These are phyloP conservation scores for Scaptomyza flava DNA, from an alignment of 2,888 invertebrate species.

Conservation along the genomic window DNA sequence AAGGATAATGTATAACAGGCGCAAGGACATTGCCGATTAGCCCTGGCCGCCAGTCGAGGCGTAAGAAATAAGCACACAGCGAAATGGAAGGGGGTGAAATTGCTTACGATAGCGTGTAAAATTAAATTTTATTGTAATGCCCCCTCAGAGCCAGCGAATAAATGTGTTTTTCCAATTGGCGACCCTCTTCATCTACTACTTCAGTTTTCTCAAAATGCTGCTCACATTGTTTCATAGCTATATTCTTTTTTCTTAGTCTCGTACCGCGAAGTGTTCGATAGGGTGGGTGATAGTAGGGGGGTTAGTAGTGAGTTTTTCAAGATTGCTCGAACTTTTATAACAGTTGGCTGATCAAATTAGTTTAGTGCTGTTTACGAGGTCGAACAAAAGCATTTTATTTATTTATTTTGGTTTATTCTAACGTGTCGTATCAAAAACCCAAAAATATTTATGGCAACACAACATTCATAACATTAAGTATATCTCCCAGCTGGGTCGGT, in stretches of 20 bases:
- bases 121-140: constrained; percentile 77
- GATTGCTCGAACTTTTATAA: constrained; percentile 55
- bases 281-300: background rate
- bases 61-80: constrained; percentile 31
- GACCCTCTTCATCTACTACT: constrained; percentile 12
- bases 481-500: too few relatives aligned
- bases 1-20: constrained; percentile 72
- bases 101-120: constrained; percentile 75
- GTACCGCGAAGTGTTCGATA: constrained; percentile 31
- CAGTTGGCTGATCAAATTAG: constrained; percentile 68
- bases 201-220: constrained; percentile 19
- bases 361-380: constrained; percentile 35
- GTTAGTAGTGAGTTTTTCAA: constrained; percentile 19
- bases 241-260: constrained; percentile 22
- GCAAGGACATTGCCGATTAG: constrained; percentile 66
- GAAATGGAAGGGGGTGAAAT: constrained; percentile 12
- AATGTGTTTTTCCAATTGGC: constrained; percentile 49
- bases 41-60: constrained; percentile 47
- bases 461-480: too few relatives aligned
- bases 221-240: constrained; percentile 43
- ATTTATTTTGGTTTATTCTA: too few relatives aligned
- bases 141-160: constrained; percentile 39
- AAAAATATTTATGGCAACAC: too few relatives aligned
- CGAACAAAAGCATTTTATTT: background rate
- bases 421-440: too few relatives aligned